A percentile compares a stretch with the other conserved stretches of the same genome.
phyloP scores from a whole-genome alignment of 2,113 vertebrate species.

The Puma concolor region DNA sequence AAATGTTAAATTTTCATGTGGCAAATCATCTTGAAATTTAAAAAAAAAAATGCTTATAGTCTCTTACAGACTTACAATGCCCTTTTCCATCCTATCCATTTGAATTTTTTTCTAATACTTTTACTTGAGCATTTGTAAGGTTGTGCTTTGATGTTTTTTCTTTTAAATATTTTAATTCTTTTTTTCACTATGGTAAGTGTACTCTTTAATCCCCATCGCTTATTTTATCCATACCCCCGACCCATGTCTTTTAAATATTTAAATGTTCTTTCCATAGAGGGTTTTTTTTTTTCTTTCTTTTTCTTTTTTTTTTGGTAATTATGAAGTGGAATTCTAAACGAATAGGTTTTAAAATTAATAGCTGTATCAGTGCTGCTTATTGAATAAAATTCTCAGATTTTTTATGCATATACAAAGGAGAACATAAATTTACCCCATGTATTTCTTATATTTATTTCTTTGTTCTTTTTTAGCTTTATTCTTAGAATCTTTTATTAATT shows the following conservation, averaged over 20 bases:
- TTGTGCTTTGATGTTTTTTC: neutral
- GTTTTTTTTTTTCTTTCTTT: neutral
- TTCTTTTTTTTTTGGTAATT: neutral
- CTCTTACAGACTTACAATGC: neutral
- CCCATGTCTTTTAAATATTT: neutral
- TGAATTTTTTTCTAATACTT: neutral
- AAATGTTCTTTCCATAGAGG: neutral
- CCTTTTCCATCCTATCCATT: neutral
- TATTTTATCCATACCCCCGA: neutral
- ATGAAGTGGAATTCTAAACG: neutral
- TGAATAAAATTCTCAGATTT: neutral
- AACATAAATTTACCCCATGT: neutral
- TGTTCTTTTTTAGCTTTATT: neutral
- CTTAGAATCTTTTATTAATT: neutral
- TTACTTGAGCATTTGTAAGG: neutral
- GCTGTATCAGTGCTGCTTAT: neutral
- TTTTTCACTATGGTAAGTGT: neutral
- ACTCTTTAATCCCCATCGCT: neutral
- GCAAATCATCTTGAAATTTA: neutral
- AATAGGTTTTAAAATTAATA: neutral
- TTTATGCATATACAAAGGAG: neutral
- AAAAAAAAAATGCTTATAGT: neutral
- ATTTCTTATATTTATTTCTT: slow-evolving; percentile 22
- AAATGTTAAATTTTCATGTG: neutral
- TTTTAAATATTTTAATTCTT: neutral